These are phyloP conservation scores for Elaphurus davidianus DNA, from an alignment of 2,113 vertebrate species.

Conservation along the genomic window DNA sequence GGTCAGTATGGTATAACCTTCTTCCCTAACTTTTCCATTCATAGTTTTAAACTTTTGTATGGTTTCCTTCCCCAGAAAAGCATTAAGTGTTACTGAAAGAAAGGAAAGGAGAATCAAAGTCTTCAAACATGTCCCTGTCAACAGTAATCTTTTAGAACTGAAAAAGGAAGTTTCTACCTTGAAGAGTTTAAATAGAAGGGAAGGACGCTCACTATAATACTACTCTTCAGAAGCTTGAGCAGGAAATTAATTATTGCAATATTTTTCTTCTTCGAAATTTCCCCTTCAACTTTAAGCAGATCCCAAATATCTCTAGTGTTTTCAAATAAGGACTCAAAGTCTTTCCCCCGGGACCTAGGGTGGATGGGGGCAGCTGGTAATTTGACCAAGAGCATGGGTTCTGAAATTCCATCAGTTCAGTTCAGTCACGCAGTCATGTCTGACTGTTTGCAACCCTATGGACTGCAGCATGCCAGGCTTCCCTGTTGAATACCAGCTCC, in stretches of 20 bases:
- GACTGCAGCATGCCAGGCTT: not conserved
- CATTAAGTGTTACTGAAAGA: not conserved
- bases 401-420: not conserved
- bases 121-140: not conserved
- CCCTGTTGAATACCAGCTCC: not conserved
- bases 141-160: not conserved
- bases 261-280: not conserved
- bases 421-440: not conserved
- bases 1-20: not conserved
- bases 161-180: not conserved
- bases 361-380: not conserved
- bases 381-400: not conserved
- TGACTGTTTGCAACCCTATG: not conserved
- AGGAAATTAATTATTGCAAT: not conserved
- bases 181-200: not conserved
- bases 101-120: conserved; percentile 24
- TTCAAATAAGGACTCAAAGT: not conserved
- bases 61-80: conserved; percentile 12
- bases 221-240: not conserved
- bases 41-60: not conserved
- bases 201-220: not conserved
- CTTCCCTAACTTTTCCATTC: not conserved
- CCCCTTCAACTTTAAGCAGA: not conserved
- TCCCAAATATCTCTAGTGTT: not conserved
- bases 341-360: not conserved